Percentiles rank a stretch among this genome's conserved stretches.
Evolutionary conservation across 1,140 invertebrate species (phyloP).

Genomic region (Hypothenemus hampei): DNA sequence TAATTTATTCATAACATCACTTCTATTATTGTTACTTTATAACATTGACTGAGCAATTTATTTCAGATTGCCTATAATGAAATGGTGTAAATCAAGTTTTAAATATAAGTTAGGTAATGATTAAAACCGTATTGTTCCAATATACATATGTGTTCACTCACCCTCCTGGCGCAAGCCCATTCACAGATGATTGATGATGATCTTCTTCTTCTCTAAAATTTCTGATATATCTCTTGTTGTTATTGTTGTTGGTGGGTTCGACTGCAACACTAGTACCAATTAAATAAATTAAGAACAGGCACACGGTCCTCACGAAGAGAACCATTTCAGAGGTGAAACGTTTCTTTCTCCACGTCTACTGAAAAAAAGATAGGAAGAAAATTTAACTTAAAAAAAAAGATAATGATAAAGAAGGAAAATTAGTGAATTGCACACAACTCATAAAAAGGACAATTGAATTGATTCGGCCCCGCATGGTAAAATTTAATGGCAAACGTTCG

Average conservation of each 20-base stretch:
- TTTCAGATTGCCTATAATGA: too few species aligned
- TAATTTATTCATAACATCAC: too few species aligned
- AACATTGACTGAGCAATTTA: too few species aligned
- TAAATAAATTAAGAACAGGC: constrained; percentile 24
- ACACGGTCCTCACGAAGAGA: constrained; percentile 5
- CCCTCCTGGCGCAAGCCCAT: constrained; percentile 21
- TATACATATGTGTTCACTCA: constrained; percentile 15
- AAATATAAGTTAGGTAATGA: too few species aligned
- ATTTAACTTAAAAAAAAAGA: too few species aligned
- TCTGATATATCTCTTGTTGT: constrained; percentile 15
- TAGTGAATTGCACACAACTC: too few species aligned
- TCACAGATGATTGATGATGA: constrained; percentile 6
- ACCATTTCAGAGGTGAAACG: neutral
- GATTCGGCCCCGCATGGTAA: constrained; percentile 18
- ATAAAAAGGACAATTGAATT: constrained; percentile 8
- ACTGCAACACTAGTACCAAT: constrained; percentile 18
- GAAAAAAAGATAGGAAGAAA: too few species aligned
- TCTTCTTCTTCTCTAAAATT: constrained; percentile 22
- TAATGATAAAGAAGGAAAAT: too few species aligned
- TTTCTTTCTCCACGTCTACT: neutral
- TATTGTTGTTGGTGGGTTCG: constrained; percentile 11
- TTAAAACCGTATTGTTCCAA: neutral
- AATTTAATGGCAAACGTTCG: constrained; percentile 15
- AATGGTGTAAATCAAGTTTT: too few species aligned
- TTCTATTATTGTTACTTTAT: too few species aligned